Evolutionary conservation across 2,797 vertebrate genomes (phyloP), one percentile per base, ranked within the genome.

Genomic region (Triplophysa yarkandensis): DNA sequence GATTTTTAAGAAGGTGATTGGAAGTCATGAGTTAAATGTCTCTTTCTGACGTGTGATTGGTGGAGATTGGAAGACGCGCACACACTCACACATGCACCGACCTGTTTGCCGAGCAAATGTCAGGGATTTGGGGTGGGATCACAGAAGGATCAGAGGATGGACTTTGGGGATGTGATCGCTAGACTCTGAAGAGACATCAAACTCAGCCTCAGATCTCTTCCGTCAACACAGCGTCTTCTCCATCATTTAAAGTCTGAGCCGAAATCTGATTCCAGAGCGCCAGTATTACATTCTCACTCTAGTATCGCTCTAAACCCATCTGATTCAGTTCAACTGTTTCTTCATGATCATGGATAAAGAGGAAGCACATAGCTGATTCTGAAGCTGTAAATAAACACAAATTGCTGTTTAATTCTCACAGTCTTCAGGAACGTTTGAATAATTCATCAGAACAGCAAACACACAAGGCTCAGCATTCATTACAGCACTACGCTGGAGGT

Each of bases 401-500:
- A 97, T 94, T 94, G 91, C 90, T 88, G 92, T 93, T 90, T 95
- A 94, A 97, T 96, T 94, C 94, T 93, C 92, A 94, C 92, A 92
- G 94, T 95, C 96, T 94, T 89, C 87, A 88, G 94, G 95, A 91
- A 84, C 84, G 39, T 81, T 94, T 96, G 94, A 96, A 97, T 98
- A 93, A 96, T 96, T 93, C 91, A 98, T 93, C 84, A 88, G 71
- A 90, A 86, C 89, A 89, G 93, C 91, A 94, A 81, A 88, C 89
- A 88, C 90, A 91, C 86, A 92, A 94, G 90, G 88, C 90, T 88
- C 80, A 84, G 87, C 91, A 93, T 95, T 95, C 92, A 93, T 96
- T 95, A 95, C 91, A 87, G 27, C 78, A 93, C 89, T 88, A 92
- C 87, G 90, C 88, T 82, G 91, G 93, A 91, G 92, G 90, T 93